Evolutionary conservation across 2,113 vertebrate species (phyloP).

Genomic region (Oriolus oriolus): DNA sequence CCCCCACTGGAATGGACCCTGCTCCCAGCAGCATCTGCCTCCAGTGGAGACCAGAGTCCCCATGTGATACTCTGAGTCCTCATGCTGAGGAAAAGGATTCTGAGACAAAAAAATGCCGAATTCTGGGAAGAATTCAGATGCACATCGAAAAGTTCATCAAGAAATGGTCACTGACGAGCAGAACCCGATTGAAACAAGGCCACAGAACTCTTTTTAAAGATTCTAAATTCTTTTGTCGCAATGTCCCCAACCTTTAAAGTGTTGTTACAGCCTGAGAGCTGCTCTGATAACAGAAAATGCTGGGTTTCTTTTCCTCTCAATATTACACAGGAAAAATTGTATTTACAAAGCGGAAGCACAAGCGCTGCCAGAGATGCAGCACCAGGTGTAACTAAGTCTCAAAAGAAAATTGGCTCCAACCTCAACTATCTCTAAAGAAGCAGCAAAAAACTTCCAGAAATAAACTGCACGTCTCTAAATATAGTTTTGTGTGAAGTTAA

Average conservation of each 20-base stretch:
- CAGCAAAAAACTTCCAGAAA: neutral
- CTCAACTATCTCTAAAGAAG: neutral
- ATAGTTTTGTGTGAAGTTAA: neutral
- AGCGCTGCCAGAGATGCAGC: neutral
- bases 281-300: neutral
- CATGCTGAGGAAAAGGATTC: neutral
- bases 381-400: neutral
- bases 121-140: neutral
- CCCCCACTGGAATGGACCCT: neutral
- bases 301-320: neutral
- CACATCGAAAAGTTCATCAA: neutral
- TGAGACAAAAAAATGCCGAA: neutral
- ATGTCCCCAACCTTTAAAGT: neutral
- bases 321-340: neutral
- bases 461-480: neutral
- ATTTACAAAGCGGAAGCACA: neutral
- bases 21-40: neutral
- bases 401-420: neutral
- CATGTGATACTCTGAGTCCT: neutral
- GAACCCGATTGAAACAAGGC: neutral
- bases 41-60: fast-evolving
- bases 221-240: neutral
- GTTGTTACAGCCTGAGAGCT: neutral
- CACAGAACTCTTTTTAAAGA: neutral
- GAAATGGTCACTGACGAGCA: fast-evolving